Evolutionary conservation across 2,113 vertebrate species (phyloP).

Genomic region (Epinephelus lanceolatus): DNA sequence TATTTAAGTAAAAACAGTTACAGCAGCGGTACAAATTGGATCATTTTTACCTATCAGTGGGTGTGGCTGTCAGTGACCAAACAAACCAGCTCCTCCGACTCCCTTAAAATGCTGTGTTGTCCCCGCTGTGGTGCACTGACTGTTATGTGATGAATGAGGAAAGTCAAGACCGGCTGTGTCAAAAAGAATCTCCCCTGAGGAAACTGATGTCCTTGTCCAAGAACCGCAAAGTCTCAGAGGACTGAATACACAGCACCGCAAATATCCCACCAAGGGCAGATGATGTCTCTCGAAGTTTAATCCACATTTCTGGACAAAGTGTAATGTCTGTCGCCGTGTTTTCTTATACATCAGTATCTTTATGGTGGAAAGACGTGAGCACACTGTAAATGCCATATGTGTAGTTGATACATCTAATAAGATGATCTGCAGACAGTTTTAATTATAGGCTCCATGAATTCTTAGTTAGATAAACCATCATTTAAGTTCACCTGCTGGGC

Average conservation of each 20-base stretch:
- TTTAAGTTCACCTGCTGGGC: too few species aligned
- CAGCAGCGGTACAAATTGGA: background rate
- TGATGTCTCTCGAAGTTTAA: slow-evolving; percentile 57
- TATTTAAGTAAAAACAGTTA: background rate
- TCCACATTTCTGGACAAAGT: slow-evolving; percentile 43
- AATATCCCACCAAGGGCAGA: slow-evolving; percentile 66
- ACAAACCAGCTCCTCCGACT: slow-evolving; percentile 25
- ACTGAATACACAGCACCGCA: slow-evolving; percentile 24
- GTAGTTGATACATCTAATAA: background rate
- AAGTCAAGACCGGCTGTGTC: slow-evolving; percentile 65
- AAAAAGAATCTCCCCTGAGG: slow-evolving; percentile 67
- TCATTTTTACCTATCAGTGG: background rate
- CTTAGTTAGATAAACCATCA: too few species aligned
- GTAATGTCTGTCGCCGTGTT: slow-evolving; percentile 8
- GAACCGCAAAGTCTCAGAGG: slow-evolving; percentile 58
- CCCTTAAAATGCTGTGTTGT: slow-evolving; percentile 40
- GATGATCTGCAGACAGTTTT: background rate
- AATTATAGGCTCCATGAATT: background rate
- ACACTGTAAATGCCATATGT: background rate
- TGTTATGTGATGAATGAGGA: slow-evolving; percentile 66
- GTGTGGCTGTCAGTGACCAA: slow-evolving; percentile 7
- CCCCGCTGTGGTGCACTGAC: slow-evolving; percentile 13
- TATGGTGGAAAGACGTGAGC: background rate
- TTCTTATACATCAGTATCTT: slow-evolving; percentile 7
- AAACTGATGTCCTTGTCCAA: slow-evolving; percentile 74